A percentile compares a stretch with the other conserved stretches of the same genome.
Evolutionary conservation across 1,140 invertebrate species (phyloP).

Genomic region (Melipona quadrifasciata): DNA sequence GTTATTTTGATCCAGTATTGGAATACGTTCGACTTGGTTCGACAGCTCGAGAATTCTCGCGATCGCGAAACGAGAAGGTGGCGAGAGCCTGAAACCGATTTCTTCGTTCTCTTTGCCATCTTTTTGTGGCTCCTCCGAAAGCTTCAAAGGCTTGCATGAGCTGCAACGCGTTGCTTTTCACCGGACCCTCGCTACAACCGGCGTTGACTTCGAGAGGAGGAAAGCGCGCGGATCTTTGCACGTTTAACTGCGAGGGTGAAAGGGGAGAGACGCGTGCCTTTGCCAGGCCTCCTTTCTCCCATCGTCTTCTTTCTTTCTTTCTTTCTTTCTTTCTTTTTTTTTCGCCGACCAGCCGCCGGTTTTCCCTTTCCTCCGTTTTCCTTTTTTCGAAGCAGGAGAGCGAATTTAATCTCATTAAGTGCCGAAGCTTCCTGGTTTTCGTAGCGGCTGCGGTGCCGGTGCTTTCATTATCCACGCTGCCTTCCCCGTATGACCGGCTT

Average conservation of each 20-base stretch:
- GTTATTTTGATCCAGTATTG: neutral
- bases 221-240: conserved; percentile 32
- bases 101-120: conserved; percentile 4
- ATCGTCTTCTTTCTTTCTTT: neutral
- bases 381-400: conserved; percentile 45
- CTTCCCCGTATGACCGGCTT: conserved; percentile 60
- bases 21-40: neutral
- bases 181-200: neutral
- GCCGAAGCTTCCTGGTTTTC: conserved; percentile 63
- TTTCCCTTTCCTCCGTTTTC: conserved; percentile 37
- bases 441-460: conserved; percentile 20
- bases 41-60: neutral
- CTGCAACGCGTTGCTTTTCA: conserved; percentile 20
- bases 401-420: conserved; percentile 70
- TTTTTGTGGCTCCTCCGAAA: conserved; percentile 10
- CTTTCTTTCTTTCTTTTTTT: neutral
- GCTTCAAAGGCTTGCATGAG: conserved; percentile 29
- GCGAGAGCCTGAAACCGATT: conserved; percentile 11
- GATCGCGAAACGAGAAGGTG: neutral
- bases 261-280: conserved; percentile 16
- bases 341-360: neutral
- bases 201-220: conserved; percentile 25
- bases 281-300: conserved; percentile 19
- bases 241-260: neutral
- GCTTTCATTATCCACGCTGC: conserved; percentile 60